Conservation (phyloP, 2,888 invertebrate species). For the Pyralis farinalis region DNA sequence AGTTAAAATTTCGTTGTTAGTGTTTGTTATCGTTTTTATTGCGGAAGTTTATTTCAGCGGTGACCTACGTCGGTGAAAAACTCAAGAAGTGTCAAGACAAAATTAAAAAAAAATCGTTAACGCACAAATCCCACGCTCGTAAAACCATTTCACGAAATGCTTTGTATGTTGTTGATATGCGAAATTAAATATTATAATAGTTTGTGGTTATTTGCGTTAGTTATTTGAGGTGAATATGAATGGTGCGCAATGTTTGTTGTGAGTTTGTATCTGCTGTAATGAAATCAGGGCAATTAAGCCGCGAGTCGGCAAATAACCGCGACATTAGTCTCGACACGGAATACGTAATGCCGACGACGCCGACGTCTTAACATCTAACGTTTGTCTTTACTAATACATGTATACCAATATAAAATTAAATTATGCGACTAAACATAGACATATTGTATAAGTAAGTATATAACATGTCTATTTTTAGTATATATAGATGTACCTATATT, state of each 20-base stretch:
- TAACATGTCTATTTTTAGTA: too few species aligned
- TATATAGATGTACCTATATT: too few species aligned
- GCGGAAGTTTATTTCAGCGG: constrained; percentile 68
- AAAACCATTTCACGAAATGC: constrained; percentile 81
- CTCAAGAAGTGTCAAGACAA: constrained; percentile 58
- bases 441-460: too few species aligned
- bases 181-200: constrained; percentile 31
- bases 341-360: constrained; percentile 46
- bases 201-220: constrained; percentile 23
- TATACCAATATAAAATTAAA: too few species aligned
- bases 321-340: constrained; percentile 46
- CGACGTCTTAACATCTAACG: constrained; percentile 3
- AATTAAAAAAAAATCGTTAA: constrained; percentile 49
- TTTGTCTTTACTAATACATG: too few species aligned
- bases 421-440: too few species aligned
- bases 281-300: constrained; percentile 34
- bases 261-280: constrained; percentile 39
- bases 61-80: constrained; percentile 42
- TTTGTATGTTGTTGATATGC: constrained; percentile 38
- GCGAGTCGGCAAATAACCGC: constrained; percentile 52
- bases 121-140: constrained; percentile 80
- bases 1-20: constrained; percentile 24
- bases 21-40: constrained; percentile 29
- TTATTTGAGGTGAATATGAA: constrained; percentile 23
- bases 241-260: constrained; percentile 28